Evolutionary conservation across 2,113 vertebrate species (phyloP).

Genomic region (Osmerus mordax): DNA sequence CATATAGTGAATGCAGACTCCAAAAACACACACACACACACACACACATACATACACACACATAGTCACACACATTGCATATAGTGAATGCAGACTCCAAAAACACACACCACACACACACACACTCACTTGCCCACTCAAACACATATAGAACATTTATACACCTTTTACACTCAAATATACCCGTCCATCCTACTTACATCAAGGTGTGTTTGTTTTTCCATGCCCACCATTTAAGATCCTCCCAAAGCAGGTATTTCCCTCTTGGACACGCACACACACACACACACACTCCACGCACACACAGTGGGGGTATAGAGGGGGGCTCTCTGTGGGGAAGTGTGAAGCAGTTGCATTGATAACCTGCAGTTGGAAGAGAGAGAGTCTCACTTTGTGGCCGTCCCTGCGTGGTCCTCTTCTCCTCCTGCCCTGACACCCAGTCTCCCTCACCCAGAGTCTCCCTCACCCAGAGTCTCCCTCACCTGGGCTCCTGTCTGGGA

Average conservation of each 20-base stretch:
- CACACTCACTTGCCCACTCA: conserved; percentile 38
- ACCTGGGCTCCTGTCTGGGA: conserved; percentile 51
- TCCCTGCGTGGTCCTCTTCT: conserved; percentile 52
- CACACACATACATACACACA: conserved; percentile 28
- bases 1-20: background rate
- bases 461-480: conserved; percentile 22
- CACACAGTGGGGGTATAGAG: conserved; percentile 22
- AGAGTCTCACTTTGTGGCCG: conserved; percentile 64
- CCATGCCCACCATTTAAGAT: conserved; percentile 64
- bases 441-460: conserved; percentile 10
- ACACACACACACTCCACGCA: conserved; percentile 24
- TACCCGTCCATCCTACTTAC: conserved; percentile 56
- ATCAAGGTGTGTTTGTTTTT: conserved; percentile 79
- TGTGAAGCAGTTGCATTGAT: conserved; percentile 71
- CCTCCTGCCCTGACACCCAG: conserved; percentile 20
- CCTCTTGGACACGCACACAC: conserved; percentile 20
- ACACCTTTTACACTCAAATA: conserved; percentile 24
- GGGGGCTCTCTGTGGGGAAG: conserved; percentile 54
- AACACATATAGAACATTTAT: conserved; percentile 6
- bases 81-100: background rate
- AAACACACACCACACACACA: conserved; percentile 23
- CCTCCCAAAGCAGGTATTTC: conserved; percentile 72
- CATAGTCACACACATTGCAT: background rate
- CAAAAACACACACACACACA: background rate
- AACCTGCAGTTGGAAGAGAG: conserved; percentile 63